These are phyloP conservation scores for Girardinus metallicus DNA, from an alignment of 2,797 vertebrate genomes.

Conservation along the genomic window DNA sequence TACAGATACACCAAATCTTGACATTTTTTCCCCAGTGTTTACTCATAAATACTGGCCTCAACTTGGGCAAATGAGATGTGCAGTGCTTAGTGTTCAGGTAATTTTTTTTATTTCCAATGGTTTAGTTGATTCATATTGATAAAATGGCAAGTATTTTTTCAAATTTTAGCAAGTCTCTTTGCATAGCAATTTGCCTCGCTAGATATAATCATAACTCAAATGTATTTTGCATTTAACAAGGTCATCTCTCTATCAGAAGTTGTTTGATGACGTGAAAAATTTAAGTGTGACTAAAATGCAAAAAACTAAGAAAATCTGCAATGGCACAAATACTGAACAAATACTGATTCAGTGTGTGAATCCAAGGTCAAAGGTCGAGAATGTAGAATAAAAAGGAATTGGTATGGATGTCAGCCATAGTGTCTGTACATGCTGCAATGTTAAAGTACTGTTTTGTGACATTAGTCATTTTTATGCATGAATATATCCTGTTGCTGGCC, in stretches of 20 bases:
- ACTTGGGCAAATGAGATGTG: neutral
- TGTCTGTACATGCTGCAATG: conserved; percentile 37
- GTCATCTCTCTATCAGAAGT: neutral
- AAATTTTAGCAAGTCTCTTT: neutral
- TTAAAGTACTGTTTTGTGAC: conserved; percentile 56
- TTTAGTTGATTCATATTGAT: neutral
- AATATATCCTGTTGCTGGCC: neutral
- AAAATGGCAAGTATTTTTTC: neutral
- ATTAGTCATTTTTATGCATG: neutral
- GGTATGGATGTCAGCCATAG: conserved; percentile 9
- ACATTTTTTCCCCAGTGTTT: neutral
- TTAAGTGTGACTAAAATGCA: neutral
- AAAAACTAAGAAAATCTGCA: neutral
- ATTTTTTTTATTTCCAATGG: neutral
- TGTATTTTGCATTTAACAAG: neutral
- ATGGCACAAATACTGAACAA: neutral
- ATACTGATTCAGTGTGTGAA: neutral
- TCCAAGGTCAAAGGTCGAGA: neutral
- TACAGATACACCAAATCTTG: neutral
- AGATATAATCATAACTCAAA: neutral
- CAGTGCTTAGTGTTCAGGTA: neutral
- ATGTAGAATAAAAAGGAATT: neutral
- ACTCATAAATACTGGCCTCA: neutral
- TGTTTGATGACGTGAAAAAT: neutral
- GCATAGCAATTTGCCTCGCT: neutral